A percentile compares a stretch with the other conserved stretches of the same genome.
Evolutionary conservation across 2,888 invertebrate species (phyloP).

Genomic region (Drosophila mercatorum): DNA sequence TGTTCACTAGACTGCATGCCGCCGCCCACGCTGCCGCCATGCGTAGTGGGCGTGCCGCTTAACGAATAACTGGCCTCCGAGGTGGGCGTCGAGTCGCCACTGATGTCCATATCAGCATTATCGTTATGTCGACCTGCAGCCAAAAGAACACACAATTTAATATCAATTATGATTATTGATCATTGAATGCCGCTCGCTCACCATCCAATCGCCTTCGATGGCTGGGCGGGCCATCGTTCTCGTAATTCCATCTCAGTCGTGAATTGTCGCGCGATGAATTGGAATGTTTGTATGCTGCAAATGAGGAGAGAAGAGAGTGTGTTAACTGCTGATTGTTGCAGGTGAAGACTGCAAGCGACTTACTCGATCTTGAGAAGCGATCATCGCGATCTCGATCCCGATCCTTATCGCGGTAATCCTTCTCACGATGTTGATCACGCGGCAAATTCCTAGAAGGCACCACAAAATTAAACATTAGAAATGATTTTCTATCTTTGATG

Average conservation of each 20-base stretch:
- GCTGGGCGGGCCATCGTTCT: conserved; percentile 83
- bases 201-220: conserved; percentile 84
- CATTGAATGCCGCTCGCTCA: conserved; percentile 37
- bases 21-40: conserved; percentile 60
- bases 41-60: conserved; percentile 84
- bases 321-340: neutral
- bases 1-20: conserved; percentile 52
- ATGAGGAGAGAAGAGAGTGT: neutral
- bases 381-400: conserved; percentile 84
- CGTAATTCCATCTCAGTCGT: conserved; percentile 85
- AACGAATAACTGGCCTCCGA: conserved; percentile 90
- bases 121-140: conserved; percentile 84
- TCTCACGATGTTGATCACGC: conserved; percentile 85
- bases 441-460: conserved; percentile 79
- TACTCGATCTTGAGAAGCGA: conserved; percentile 85
- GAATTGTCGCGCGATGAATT: conserved; percentile 87
- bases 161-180: neutral
- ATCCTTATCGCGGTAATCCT: conserved; percentile 85
- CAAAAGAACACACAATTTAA: neutral
- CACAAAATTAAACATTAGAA: neutral
- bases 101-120: conserved; percentile 96
- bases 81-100: conserved; percentile 94
- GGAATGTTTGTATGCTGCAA: conserved; percentile 90
- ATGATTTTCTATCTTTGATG: neutral
- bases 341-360: conserved; percentile 34